Conservation (phyloP, 64 coral and sea anemone genomes). For the Pachyseris speciosa region DNA sequence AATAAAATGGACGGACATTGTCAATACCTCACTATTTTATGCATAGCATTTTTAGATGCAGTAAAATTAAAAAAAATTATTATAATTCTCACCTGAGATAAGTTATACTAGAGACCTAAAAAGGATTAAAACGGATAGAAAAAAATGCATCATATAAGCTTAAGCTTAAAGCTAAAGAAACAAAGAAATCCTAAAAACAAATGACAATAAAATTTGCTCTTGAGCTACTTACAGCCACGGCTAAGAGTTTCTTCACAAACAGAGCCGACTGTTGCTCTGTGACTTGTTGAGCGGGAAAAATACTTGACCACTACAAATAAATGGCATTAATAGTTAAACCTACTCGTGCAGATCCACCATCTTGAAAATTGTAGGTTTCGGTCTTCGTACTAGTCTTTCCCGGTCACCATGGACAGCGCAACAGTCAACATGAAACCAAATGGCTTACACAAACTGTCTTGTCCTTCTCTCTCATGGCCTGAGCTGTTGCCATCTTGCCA, state of each 20-base stretch:
- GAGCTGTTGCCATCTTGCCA: slow-evolving; percentile 74
- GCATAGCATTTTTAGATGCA: not conserved
- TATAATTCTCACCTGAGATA: slow-evolving; percentile 88
- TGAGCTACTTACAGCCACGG: slow-evolving; percentile 92
- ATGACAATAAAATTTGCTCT: not conserved
- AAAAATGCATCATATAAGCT: not conserved
- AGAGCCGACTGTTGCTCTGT: slow-evolving; percentile 98
- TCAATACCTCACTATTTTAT: not conserved
- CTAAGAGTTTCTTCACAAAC: slow-evolving; percentile 98
- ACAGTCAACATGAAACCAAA: too few species aligned
- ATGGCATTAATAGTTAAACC: not conserved
- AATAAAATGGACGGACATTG: not conserved
- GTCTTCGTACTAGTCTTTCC: slow-evolving; percentile 1
- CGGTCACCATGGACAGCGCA: not conserved
- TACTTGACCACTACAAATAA: slow-evolving; percentile 83
- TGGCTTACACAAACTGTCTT: slow-evolving; percentile 77
- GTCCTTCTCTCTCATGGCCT: slow-evolving; percentile 72
- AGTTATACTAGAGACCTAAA: slow-evolving; percentile 98
- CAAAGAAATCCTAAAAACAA: not conserved
- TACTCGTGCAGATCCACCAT: not conserved
- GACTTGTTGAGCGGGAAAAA: slow-evolving; percentile 95
- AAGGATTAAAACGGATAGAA: not conserved
- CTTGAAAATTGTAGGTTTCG: not conserved
- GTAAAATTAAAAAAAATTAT: not conserved
- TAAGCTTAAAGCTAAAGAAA: too few species aligned